Percentiles rank a stretch among this genome's conserved stretches.
Evolutionary conservation across 1,140 invertebrate species (phyloP).

Genomic region (Drosophila sechellia): DNA sequence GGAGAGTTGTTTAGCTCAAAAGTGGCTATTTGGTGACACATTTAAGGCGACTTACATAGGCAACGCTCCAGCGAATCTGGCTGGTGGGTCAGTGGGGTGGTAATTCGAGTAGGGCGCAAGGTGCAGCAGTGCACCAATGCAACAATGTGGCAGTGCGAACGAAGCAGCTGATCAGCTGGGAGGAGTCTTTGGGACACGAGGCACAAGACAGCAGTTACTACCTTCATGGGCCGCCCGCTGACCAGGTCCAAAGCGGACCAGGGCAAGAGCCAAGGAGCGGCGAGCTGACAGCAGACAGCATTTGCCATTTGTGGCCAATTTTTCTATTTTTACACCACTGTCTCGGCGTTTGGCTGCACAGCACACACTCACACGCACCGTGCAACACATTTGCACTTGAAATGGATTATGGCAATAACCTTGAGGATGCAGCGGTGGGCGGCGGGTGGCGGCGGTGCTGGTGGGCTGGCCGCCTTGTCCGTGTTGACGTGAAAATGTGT

Average conservation of each 20-base stretch:
- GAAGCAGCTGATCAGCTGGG: conserved; percentile 30
- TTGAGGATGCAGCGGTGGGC: conserved; percentile 63
- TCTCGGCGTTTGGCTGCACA: conserved; percentile 25
- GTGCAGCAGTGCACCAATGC: background rate
- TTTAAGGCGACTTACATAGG: background rate
- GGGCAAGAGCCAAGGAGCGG: conserved; percentile 1
- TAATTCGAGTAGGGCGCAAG: conserved; percentile 31
- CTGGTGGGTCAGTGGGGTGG: conserved; percentile 2
- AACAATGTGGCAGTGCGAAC: conserved; percentile 7
- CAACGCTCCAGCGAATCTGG: conserved; percentile 13
- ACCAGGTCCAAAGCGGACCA: conserved; percentile 19
- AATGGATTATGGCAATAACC: conserved; percentile 83
- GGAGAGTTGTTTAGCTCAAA: conserved; percentile 7
- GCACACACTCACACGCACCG: conserved; percentile 34
- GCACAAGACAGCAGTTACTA: background rate
- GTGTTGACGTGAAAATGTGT: conserved; percentile 1
- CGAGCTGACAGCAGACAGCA: background rate
- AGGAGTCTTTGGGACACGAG: background rate
- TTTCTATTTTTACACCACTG: conserved; percentile 35
- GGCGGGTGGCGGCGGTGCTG: conserved; percentile 9
- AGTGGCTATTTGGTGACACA: background rate
- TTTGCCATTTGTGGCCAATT: conserved; percentile 25
- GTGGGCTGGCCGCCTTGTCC: background rate
- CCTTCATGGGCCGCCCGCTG: conserved; percentile 5
- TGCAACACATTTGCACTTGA: conserved; percentile 81